phyloP scores from a whole-genome alignment of 2,113 vertebrate species.

The Peromyscus californicus region DNA sequence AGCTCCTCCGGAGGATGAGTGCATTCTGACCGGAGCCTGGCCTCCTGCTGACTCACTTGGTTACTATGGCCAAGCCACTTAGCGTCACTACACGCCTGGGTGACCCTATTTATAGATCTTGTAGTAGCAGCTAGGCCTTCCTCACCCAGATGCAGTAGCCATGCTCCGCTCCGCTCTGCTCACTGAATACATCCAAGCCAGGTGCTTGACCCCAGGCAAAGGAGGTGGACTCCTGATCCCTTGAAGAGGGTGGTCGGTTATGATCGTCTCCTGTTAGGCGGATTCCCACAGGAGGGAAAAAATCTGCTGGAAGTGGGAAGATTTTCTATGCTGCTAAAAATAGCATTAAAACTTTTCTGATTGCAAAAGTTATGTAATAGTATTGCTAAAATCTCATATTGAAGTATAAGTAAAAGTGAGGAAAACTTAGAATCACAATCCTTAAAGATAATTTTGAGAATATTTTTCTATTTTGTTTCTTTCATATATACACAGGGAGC shows the following conservation, averaged over 20 bases:
- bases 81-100: neutral
- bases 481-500: neutral
- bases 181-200: accelerated
- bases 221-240: too few relatives aligned
- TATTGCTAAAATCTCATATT: neutral
- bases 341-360: neutral
- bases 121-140: neutral
- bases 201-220: neutral
- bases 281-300: neutral
- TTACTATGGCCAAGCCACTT: neutral
- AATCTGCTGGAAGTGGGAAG: neutral
- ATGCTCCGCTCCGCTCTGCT: neutral
- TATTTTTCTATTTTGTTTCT: neutral
- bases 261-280: accelerated
- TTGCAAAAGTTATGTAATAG: neutral
- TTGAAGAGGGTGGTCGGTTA: too few relatives aligned
- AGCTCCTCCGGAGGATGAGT: neutral
- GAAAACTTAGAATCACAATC: neutral
- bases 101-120: neutral
- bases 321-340: neutral
- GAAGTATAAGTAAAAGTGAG: neutral
- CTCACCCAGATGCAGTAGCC: too few relatives aligned
- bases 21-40: neutral
- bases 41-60: conserved; percentile 23
- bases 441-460: neutral